Conservation (phyloP, 2,888 invertebrate genomes). For the Bombyx huttoni region DNA sequence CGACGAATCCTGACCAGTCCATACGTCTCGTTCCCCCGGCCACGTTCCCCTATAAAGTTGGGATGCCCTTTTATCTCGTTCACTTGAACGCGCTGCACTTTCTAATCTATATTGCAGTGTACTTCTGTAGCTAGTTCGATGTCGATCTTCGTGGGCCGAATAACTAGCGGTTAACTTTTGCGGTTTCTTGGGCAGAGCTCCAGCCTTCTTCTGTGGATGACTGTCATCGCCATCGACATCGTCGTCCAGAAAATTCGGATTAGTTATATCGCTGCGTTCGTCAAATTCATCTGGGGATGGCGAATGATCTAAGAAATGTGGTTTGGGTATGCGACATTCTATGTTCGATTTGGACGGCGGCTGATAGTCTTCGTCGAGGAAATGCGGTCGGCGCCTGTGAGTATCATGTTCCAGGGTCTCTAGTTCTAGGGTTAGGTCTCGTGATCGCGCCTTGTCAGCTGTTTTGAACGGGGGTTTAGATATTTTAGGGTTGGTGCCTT, state of each 20-base stretch:
- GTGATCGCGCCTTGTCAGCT: constrained; percentile 53
- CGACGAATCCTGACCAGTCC: constrained; percentile 60
- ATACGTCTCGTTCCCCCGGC: constrained; percentile 62
- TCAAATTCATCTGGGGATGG: constrained; percentile 67
- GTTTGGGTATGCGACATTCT: constrained; percentile 66
- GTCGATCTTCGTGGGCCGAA: constrained; percentile 45
- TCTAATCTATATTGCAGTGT: constrained; percentile 60
- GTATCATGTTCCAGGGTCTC: constrained; percentile 48
- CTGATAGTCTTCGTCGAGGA: constrained; percentile 75
- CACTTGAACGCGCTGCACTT: constrained; percentile 60
- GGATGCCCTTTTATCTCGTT: constrained; percentile 61
- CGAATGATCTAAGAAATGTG: constrained; percentile 67
- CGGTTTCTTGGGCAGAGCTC: constrained; percentile 52
- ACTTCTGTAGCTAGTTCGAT: constrained; percentile 54
- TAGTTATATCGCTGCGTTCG: constrained; percentile 61
- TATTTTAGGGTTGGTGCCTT: constrained; percentile 37
- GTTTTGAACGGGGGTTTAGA: constrained; percentile 30
- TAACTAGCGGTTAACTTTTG: constrained; percentile 39
- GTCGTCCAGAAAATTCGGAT: constrained; percentile 63
- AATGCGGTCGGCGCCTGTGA: constrained; percentile 70
- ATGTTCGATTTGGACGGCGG: constrained; percentile 67
- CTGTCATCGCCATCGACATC: constrained; percentile 52
- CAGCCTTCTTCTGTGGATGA: constrained; percentile 49
- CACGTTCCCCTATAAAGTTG: constrained; percentile 62
- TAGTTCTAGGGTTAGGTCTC: constrained; percentile 52